Evolutionary conservation across 2,113 vertebrate species (phyloP).

Genomic region (Seriola rivoliana): DNA sequence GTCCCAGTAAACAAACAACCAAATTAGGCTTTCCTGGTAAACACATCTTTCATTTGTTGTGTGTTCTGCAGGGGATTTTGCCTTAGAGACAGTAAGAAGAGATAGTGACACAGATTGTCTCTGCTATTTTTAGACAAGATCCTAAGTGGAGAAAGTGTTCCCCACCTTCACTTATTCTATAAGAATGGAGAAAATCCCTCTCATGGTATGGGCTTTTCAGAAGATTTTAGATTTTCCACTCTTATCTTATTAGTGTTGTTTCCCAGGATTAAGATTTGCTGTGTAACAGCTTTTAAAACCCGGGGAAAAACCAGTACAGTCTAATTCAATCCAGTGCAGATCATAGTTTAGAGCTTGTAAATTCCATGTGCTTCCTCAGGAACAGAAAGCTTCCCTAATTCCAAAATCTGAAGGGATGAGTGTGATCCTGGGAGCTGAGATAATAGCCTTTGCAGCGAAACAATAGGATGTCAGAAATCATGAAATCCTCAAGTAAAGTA

Average conservation of each 20-base stretch:
- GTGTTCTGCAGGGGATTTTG: background rate
- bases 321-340: conserved; percentile 24
- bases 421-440: background rate
- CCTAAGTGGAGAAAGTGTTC: background rate
- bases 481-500: background rate
- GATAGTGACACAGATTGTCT: background rate
- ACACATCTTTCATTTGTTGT: background rate
- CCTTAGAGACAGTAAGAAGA: background rate
- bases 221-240: conserved; percentile 8
- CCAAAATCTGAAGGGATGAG: conserved; percentile 11
- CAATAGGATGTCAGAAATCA: background rate
- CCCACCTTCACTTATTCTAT: background rate
- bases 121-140: background rate
- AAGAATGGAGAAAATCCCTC: background rate
- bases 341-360: conserved; percentile 9
- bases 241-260: background rate
- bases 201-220: background rate
- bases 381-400: conserved; percentile 27
- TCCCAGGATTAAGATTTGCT: conserved; percentile 9
- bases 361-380: background rate
- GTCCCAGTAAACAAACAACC: background rate
- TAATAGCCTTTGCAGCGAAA: background rate
- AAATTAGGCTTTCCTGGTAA: background rate
- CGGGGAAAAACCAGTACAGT: background rate
- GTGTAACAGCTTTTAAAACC: background rate